Percentiles rank a stretch among this genome's conserved stretches.
Evolutionary conservation across 2,113 vertebrate genomes (phyloP).

Genomic region (Emydocephalus ijimae): DNA sequence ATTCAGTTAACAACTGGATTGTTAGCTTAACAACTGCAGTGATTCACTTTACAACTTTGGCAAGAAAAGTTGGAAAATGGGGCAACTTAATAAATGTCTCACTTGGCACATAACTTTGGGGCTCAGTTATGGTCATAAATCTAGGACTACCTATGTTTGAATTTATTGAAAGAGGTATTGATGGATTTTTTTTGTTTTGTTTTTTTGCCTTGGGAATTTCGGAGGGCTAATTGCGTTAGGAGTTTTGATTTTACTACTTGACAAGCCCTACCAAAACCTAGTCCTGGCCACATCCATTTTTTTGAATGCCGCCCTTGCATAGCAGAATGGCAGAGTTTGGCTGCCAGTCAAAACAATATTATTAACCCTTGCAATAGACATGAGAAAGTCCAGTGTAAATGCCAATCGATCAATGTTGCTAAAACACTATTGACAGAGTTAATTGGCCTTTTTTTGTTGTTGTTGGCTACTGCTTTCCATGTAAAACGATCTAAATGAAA

Average conservation of each 20-base stretch:
- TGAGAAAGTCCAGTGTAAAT: background rate
- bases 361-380: background rate
- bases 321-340: background rate
- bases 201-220: background rate
- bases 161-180: background rate
- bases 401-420: background rate
- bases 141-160: background rate
- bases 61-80: too few relatives aligned
- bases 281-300: background rate
- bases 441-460: background rate
- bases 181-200: background rate
- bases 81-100: too few relatives aligned
- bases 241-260: background rate
- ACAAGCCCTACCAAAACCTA: background rate
- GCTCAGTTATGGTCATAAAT: too few relatives aligned
- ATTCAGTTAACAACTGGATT: too few relatives aligned
- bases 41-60: too few relatives aligned
- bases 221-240: background rate
- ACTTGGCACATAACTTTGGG: too few relatives aligned
- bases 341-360: background rate
- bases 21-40: too few relatives aligned
- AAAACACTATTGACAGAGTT: background rate
- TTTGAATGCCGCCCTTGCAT: background rate
- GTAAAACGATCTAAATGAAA: background rate
- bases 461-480: background rate